Evolutionary conservation across 2,888 invertebrate genomes (phyloP).

Genomic region (Lypha dubia): DNA sequence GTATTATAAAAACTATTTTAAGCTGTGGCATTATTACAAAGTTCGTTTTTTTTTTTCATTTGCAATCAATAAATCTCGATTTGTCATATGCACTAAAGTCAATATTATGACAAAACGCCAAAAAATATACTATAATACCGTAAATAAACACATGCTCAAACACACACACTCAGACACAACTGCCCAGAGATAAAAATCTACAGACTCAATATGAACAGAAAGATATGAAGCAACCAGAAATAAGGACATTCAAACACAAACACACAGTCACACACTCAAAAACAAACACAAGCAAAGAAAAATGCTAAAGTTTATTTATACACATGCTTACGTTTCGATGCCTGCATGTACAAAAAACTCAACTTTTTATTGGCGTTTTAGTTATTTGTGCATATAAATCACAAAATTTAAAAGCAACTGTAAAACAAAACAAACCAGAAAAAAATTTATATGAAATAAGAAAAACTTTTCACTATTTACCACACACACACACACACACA

Average conservation of each 20-base stretch:
- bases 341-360: neutral
- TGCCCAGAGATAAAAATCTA: constrained; percentile 31
- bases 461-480: neutral
- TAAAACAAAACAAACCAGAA: constrained; percentile 5
- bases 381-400: constrained; percentile 67
- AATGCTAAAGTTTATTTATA: neutral
- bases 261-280: neutral
- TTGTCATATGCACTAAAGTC: constrained; percentile 61
- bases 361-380: constrained; percentile 21
- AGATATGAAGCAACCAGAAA: constrained; percentile 25
- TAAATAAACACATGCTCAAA: neutral
- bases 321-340: neutral
- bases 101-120: constrained; percentile 64
- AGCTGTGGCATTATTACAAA: constrained; percentile 44
- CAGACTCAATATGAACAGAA: constrained; percentile 9
- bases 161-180: no score
- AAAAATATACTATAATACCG: constrained; percentile 30
- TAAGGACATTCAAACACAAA: constrained; percentile 12
- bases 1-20: constrained; percentile 32
- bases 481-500: neutral
- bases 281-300: neutral
- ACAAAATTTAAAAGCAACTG: constrained; percentile 59
- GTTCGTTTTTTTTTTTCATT: constrained; percentile 20
- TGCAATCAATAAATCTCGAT: constrained; percentile 71
- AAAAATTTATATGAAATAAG: neutral